These are phyloP conservation scores for Saccopteryx bilineata DNA, from an alignment of 2,113 vertebrate species.

Conservation along the genomic window DNA sequence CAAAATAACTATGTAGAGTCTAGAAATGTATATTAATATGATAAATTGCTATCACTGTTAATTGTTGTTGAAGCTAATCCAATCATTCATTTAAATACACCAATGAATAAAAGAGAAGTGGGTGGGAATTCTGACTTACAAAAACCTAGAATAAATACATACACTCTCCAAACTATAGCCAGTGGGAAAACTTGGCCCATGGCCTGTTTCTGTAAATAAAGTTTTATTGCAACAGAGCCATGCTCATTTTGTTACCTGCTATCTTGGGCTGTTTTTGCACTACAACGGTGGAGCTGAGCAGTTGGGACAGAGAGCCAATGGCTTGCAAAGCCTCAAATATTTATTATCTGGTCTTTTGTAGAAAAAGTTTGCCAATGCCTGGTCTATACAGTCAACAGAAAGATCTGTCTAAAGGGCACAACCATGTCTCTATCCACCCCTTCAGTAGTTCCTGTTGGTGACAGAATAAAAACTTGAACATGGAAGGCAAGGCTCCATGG, in stretches of 20 bases:
- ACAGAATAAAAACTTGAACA: background rate
- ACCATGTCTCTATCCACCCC: background rate
- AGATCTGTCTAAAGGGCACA: background rate
- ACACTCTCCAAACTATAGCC: background rate
- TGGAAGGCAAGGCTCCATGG: background rate
- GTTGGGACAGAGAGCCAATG: background rate
- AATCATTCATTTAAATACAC: background rate
- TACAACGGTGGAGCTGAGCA: background rate
- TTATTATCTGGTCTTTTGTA: background rate
- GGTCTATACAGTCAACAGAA: background rate
- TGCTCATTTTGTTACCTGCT: background rate
- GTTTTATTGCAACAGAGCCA: constrained; percentile 41
- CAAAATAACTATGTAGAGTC: background rate
- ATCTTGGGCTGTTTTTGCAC: background rate
- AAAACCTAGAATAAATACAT: background rate
- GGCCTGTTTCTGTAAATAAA: constrained; percentile 62
- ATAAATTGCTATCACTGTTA: background rate
- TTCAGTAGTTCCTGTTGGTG: background rate
- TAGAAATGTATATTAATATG: background rate
- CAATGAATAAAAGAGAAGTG: background rate
- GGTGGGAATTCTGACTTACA: background rate
- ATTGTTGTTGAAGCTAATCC: background rate
- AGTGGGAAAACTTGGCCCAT: background rate
- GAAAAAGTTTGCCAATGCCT: background rate
- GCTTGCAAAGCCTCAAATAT: background rate